A percentile compares a stretch with the other conserved stretches of the same genome.
Conservation (phyloP, 2,113 vertebrate species). For the Egretta garzetta region DNA sequence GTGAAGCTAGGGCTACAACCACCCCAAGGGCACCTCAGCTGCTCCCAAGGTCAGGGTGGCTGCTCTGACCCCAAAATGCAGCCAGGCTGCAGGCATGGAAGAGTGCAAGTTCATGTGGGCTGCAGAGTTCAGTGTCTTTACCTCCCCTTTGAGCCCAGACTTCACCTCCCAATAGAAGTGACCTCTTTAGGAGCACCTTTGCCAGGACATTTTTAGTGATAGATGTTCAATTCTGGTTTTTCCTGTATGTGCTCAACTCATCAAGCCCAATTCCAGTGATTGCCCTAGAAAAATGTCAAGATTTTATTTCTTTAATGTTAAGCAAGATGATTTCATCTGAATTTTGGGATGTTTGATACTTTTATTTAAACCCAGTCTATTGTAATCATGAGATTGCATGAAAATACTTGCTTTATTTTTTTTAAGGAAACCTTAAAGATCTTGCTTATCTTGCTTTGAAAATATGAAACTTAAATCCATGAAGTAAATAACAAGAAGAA, state of each 20-base stretch:
- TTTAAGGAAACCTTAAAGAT: neutral
- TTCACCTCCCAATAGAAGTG: neutral
- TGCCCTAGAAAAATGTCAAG: neutral
- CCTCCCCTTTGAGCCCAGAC: neutral
- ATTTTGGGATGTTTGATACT: neutral
- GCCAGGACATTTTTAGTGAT: neutral
- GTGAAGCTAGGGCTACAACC: neutral
- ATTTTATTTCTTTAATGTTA: neutral
- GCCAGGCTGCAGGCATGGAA: neutral
- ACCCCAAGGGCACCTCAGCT: neutral
- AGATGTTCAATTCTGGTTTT: neutral
- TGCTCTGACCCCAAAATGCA: neutral
- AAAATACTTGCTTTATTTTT: neutral
- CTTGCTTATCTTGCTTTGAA: neutral
- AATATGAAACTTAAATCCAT: neutral
- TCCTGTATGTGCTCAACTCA: neutral
- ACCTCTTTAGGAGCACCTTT: neutral
- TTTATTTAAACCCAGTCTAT: neutral
- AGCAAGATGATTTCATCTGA: neutral
- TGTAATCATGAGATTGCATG: neutral
- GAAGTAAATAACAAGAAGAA: neutral
- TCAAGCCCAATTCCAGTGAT: neutral
- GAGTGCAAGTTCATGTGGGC: fast-evolving
- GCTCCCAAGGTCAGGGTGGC: neutral
- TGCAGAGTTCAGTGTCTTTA: neutral